Conservation (phyloP, 2,113 vertebrate species). For the Cololabis saira region DNA sequence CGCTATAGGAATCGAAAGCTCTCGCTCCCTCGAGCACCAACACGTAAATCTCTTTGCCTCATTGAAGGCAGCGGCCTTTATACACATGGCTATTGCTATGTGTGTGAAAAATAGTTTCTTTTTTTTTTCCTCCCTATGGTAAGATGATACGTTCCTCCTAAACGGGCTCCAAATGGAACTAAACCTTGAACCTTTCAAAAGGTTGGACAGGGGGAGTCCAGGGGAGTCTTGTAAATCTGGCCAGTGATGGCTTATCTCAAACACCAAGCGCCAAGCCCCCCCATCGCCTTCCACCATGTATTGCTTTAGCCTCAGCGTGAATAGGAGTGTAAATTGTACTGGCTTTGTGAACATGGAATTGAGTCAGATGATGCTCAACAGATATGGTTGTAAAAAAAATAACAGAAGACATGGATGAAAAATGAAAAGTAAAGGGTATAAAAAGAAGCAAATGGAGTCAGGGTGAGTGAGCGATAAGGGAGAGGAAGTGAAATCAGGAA, state of each 20-base stretch:
- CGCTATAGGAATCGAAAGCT: constrained; percentile 50
- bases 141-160: constrained; percentile 39
- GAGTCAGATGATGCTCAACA: constrained; percentile 61
- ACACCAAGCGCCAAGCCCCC: constrained; percentile 16
- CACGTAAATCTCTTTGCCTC: constrained; percentile 58
- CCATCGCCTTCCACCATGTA: constrained; percentile 31
- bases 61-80: constrained; percentile 48
- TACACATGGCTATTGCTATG: constrained; percentile 25
- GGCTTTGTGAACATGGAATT: constrained; percentile 58
- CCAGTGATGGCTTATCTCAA: constrained; percentile 63
- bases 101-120: constrained; percentile 32
- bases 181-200: constrained; percentile 70
- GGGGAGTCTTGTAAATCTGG: constrained; percentile 68
- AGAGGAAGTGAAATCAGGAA: constrained; percentile 1
- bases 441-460: neutral
- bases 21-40: constrained; percentile 55
- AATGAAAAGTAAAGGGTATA: neutral
- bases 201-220: constrained; percentile 49
- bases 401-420: constrained; percentile 52
- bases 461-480: neutral
- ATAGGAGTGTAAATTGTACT: constrained; percentile 69
- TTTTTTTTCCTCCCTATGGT: constrained; percentile 8
- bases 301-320: constrained; percentile 40
- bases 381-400: constrained; percentile 69
- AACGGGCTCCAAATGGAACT: constrained; percentile 62